phyloP scores from a whole-genome alignment of 2,888 invertebrate species.

The Eudasyphora cyanicolor region DNA sequence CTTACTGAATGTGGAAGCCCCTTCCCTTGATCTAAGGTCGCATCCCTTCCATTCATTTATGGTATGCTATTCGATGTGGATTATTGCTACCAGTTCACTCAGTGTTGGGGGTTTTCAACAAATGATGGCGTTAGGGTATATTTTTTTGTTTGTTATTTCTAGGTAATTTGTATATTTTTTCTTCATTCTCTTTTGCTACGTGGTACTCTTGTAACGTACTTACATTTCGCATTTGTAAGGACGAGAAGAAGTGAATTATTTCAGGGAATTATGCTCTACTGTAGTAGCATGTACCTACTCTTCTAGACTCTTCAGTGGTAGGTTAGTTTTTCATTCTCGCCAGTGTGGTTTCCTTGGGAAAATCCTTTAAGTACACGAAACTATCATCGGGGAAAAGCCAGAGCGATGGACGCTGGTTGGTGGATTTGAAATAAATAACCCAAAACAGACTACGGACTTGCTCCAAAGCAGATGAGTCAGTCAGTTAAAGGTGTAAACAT shows the following conservation, averaged over 20 bases:
- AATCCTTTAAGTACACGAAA: background rate
- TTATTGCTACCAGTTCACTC: background rate
- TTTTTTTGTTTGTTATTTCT: background rate
- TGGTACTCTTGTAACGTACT: background rate
- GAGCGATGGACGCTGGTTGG: background rate
- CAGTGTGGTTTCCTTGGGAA: background rate
- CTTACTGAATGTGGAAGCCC: too few species aligned
- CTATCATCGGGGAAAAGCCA: background rate
- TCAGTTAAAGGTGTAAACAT: constrained; percentile 35
- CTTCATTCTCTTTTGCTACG: background rate
- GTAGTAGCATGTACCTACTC: background rate
- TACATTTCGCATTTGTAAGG: background rate
- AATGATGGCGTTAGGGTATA: constrained; percentile 5
- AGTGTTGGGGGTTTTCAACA: background rate
- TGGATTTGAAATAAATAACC: background rate
- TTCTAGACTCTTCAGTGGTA: too few species aligned
- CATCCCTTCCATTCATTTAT: background rate
- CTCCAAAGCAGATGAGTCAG: constrained; percentile 5
- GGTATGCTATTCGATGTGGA: background rate
- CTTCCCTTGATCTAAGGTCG: background rate
- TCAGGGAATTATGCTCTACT: background rate
- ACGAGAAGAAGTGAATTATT: background rate
- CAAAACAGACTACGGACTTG: background rate
- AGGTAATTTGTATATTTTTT: background rate
- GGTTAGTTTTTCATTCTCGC: background rate